phyloP scores from a whole-genome alignment of 2,888 invertebrate genomes.

The Luperina testacea region DNA sequence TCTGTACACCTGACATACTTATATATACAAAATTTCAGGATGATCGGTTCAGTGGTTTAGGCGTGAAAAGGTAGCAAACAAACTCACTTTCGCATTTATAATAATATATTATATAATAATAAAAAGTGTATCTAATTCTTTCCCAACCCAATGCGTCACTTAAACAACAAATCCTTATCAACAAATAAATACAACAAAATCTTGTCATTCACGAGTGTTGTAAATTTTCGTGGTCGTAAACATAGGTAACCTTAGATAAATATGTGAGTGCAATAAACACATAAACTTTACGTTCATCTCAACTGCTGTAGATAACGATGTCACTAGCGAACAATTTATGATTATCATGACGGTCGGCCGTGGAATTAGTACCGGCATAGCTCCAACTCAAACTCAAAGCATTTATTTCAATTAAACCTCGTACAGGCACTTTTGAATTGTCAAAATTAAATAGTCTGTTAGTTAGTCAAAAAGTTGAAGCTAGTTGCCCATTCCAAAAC shows the following conservation, averaged over 20 bases:
- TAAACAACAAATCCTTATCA: constrained; percentile 37
- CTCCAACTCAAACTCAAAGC: too few species aligned
- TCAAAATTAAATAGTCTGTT: too few species aligned
- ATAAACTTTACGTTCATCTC: constrained; percentile 41
- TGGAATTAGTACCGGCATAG: constrained; percentile 7
- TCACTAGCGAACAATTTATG: constrained; percentile 18
- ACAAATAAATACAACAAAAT: constrained; percentile 34
- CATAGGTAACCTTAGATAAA: constrained; percentile 36
- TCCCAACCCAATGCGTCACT: constrained; percentile 20
- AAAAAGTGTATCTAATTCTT: not conserved
- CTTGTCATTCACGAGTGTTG: constrained; percentile 24
- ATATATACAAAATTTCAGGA: too few species aligned
- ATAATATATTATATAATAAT: too few species aligned
- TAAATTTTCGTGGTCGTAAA: constrained; percentile 32
- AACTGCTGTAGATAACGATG: constrained; percentile 32
- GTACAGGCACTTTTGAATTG: too few species aligned
- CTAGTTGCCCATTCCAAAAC: too few species aligned
- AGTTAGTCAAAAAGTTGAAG: too few species aligned
- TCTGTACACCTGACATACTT: too few species aligned
- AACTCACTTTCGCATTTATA: too few species aligned
- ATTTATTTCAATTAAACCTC: too few species aligned
- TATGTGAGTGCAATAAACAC: constrained; percentile 48
- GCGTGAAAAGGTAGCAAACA: too few species aligned
- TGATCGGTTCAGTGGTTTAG: too few species aligned
- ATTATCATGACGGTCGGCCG: constrained; percentile 37